phyloP scores from a whole-genome alignment of 2,888 invertebrate genomes.

The Eupsilia transversa region DNA sequence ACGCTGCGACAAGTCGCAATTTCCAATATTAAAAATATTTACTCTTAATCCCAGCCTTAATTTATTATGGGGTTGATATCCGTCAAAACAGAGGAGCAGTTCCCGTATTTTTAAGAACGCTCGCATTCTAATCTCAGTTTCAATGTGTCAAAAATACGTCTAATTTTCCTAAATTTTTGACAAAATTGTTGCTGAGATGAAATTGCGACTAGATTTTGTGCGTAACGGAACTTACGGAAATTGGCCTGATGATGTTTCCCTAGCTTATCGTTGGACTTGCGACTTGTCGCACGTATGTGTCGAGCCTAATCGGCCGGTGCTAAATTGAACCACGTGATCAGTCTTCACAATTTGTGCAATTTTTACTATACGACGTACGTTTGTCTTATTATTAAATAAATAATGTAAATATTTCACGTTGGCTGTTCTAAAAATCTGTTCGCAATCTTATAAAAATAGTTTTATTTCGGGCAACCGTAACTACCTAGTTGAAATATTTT shows the following conservation, averaged over 20 bases:
- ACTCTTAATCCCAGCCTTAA: neutral
- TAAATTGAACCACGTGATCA: constrained; percentile 65
- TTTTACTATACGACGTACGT: constrained; percentile 62
- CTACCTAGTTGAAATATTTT: neutral
- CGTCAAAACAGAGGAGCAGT: neutral
- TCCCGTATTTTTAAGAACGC: neutral
- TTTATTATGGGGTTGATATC: neutral
- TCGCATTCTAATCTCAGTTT: neutral
- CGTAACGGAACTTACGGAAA: neutral
- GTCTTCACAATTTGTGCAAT: constrained; percentile 65
- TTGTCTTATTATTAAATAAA: constrained; percentile 62
- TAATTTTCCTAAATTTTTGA: neutral
- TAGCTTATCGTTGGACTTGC: neutral
- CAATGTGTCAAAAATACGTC: neutral
- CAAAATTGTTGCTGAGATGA: neutral
- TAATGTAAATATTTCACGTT: constrained; percentile 58
- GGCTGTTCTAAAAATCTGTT: constrained; percentile 47
- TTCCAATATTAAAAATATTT: neutral
- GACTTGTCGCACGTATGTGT: constrained; percentile 45
- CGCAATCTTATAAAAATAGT: neutral
- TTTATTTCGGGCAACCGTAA: too few species aligned
- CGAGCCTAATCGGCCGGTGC: constrained; percentile 66
- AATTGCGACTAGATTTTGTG: neutral
- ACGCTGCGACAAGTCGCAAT: constrained; percentile 44
- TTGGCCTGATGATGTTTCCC: neutral